phyloP scores from a whole-genome alignment of 2,888 invertebrate species.

The Choristoneura rosaceana region DNA sequence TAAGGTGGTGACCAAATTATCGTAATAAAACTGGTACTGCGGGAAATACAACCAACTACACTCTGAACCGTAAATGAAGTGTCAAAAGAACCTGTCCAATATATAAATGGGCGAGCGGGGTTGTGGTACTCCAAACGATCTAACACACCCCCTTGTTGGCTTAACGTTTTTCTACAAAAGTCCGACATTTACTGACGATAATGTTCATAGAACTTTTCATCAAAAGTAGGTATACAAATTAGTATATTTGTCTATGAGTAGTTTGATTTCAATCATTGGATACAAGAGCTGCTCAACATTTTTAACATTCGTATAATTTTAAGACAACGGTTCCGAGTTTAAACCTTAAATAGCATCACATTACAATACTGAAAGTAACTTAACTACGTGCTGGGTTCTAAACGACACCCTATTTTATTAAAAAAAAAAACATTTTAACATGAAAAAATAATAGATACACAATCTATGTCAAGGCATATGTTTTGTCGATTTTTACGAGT shows the following conservation, averaged over 20 bases:
- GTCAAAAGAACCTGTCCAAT: too few relatives aligned
- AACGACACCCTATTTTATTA: not conserved
- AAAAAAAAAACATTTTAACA: conserved; percentile 13
- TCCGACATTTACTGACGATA: too few relatives aligned
- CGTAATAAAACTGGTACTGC: not conserved
- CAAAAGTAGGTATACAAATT: too few relatives aligned
- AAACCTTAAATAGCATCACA: conserved; percentile 17
- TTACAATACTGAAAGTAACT: conserved; percentile 30
- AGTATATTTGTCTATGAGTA: too few relatives aligned
- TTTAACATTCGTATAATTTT: too few relatives aligned
- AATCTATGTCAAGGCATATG: not conserved
- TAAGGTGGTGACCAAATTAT: conserved; percentile 24
- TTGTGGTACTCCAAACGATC: too few relatives aligned
- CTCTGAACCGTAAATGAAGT: not conserved
- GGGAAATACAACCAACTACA: not conserved
- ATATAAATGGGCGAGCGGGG: too few relatives aligned
- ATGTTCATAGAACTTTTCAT: too few relatives aligned
- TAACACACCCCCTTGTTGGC: too few relatives aligned
- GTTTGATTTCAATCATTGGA: too few relatives aligned
- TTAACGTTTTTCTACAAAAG: too few relatives aligned
- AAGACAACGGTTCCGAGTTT: conserved; percentile 2
- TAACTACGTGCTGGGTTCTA: conserved; percentile 11
- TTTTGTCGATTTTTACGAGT: not conserved
- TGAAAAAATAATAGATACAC: not conserved
- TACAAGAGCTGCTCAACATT: too few relatives aligned